Percentiles rank a stretch among this genome's conserved stretches.
Conservation (phyloP, 1,140 invertebrate genomes). For the Papilio aristodemus region DNA sequence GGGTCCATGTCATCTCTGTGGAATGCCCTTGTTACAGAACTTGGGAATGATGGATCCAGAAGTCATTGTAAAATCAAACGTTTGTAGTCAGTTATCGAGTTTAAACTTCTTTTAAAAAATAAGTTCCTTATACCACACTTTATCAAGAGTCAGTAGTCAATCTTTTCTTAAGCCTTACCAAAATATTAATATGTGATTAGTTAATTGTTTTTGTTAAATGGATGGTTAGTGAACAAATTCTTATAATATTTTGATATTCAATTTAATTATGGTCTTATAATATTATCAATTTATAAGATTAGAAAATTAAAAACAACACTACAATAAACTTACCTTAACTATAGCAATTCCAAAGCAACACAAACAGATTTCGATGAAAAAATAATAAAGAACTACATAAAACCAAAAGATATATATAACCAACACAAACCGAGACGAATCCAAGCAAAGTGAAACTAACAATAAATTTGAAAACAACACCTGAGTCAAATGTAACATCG, state of each 20-base stretch:
- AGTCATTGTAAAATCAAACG: no score
- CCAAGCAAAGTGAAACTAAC: conserved; percentile 17
- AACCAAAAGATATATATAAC: background rate
- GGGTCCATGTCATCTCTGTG: conserved; percentile 86
- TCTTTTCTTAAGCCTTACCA: no score
- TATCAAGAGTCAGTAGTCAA: no score
- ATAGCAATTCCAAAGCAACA: conserved; percentile 25
- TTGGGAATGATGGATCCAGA: no score
- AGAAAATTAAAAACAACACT: background rate
- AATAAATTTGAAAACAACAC: background rate
- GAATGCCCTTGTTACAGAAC: background rate
- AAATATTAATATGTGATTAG: no score
- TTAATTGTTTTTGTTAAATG: no score
- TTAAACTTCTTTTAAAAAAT: no score
- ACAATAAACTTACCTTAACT: conserved; percentile 10
- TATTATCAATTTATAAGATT: background rate
- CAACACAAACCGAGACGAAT: background rate
- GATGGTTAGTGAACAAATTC: no score
- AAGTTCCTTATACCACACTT: no score
- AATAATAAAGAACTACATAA: background rate
- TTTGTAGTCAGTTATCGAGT: no score
- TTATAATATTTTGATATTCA: background rate
- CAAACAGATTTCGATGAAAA: background rate
- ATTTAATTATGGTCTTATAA: background rate
- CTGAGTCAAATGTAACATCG: background rate